Conservation (phyloP, 2,113 vertebrate genomes). For the Lagopus leucura region DNA sequence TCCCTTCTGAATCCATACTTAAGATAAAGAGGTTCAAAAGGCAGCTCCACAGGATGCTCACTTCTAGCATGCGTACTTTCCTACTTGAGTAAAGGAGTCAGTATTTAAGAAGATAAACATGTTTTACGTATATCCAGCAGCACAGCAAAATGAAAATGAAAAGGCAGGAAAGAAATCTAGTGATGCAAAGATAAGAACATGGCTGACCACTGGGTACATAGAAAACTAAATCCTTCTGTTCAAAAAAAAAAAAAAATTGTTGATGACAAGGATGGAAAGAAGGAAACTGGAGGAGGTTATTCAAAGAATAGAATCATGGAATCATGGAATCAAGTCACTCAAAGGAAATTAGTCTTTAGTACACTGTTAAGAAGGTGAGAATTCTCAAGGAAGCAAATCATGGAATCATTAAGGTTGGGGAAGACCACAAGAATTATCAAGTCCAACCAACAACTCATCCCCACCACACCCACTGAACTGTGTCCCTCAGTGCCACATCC, state of each 20-base stretch:
- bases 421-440: no score
- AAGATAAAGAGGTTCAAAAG: background rate
- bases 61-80: background rate
- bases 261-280: background rate
- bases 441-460: no score
- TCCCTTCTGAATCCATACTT: background rate
- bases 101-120: background rate
- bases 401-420: no score
- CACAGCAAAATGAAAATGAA: background rate
- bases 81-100: background rate
- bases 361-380: no score
- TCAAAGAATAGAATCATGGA: background rate
- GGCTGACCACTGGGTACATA: background rate
- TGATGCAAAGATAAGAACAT: background rate
- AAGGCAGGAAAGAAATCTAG: background rate
- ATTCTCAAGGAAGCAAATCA: no score
- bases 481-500: no score
- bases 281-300: background rate
- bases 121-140: background rate
- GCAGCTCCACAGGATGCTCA: accelerated
- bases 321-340: no score
- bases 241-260: background rate
- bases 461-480: no score
- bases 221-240: background rate
- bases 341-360: no score